Conservation (phyloP, 2,797 vertebrate species). For the Monodelphis domestica region DNA sequence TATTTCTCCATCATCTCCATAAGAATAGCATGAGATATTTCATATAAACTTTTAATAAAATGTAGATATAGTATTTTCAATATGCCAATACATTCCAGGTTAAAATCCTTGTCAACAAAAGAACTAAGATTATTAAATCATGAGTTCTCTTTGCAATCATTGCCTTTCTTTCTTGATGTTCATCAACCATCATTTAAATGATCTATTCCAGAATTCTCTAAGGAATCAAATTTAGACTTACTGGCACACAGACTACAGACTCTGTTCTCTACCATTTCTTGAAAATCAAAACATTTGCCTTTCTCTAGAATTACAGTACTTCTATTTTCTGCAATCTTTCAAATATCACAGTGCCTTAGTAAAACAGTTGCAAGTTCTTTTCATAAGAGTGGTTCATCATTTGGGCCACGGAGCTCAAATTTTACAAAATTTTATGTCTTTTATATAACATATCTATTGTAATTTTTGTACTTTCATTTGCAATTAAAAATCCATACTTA, state of each 20-base stretch:
- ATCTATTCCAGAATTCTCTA: not conserved
- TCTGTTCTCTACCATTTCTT: not conserved
- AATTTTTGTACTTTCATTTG: not conserved
- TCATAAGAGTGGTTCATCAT: not conserved
- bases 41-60: not conserved
- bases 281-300: not conserved
- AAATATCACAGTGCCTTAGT: not conserved
- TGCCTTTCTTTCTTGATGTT: not conserved
- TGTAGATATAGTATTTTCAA: not conserved
- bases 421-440: not conserved
- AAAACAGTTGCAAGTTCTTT: not conserved
- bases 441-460: not conserved
- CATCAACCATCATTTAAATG: not conserved
- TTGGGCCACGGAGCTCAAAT: not conserved
- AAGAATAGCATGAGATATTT: not conserved
- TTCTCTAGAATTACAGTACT: not conserved
- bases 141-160: not conserved
- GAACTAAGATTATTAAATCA: not conserved
- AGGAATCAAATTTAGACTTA: not conserved
- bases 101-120: not conserved
- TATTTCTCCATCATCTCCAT: not conserved
- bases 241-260: not conserved
- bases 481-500: not conserved
- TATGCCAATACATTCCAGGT: not conserved
- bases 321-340: not conserved